phyloP scores from a whole-genome alignment of 1,140 invertebrate species.

The Acyrthosiphon pisum region DNA sequence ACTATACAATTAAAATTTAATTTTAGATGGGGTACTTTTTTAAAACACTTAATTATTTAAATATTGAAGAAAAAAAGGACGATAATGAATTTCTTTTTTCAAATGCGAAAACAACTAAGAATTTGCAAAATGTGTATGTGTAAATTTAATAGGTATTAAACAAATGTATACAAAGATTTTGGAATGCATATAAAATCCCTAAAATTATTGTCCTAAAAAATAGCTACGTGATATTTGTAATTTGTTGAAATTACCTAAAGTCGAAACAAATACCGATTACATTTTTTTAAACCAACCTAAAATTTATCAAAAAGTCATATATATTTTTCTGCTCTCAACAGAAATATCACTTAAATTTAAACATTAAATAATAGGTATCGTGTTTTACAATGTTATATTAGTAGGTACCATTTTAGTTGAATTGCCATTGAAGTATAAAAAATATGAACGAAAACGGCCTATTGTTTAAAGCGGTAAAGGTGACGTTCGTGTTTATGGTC shows the following conservation, averaged over 20 bases:
- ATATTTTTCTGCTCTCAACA: neutral
- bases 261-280: neutral
- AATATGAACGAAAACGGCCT: neutral
- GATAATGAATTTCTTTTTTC: neutral
- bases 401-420: constrained; percentile 5
- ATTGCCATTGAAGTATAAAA: constrained; percentile 15
- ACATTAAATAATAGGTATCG: constrained; percentile 47
- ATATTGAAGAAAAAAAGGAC: neutral
- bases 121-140: too few relatives aligned
- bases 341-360: constrained; percentile 34
- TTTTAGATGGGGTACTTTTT: neutral
- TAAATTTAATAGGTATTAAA: too few relatives aligned
- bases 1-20: neutral
- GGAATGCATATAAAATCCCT: too few relatives aligned
- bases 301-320: neutral
- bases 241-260: neutral
- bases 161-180: too few relatives aligned
- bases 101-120: neutral
- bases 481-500: constrained; percentile 51
- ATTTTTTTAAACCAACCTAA: neutral
- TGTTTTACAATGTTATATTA: constrained; percentile 46
- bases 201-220: too few relatives aligned
- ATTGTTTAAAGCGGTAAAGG: constrained; percentile 27
- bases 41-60: neutral
- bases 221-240: neutral